phyloP scores from a whole-genome alignment of 2,797 vertebrate species.

The Hydrophis major region DNA sequence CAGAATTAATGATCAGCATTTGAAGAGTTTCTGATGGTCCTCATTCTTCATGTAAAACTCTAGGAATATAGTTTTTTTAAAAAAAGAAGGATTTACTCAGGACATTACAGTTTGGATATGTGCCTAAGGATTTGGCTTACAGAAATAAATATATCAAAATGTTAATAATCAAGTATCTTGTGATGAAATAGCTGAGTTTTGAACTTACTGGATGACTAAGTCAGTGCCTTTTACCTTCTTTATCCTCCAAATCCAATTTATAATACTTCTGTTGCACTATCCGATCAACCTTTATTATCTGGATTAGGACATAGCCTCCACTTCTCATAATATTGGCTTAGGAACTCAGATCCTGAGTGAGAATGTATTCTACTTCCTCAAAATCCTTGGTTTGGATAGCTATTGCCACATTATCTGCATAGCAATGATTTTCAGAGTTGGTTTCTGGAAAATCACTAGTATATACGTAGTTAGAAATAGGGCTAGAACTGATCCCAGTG shows the following conservation, averaged over 20 bases:
- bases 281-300: not conserved
- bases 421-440: too few relatives aligned
- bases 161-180: not conserved
- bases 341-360: too few relatives aligned
- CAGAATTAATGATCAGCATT: not conserved
- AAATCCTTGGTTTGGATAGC: too few relatives aligned
- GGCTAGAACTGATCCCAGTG: too few relatives aligned
- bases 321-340: too few relatives aligned
- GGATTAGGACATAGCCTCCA: too few relatives aligned
- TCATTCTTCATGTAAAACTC: not conserved
- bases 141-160: not conserved
- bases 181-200: not conserved
- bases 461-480: too few relatives aligned
- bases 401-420: too few relatives aligned
- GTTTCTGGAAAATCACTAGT: too few relatives aligned
- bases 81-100: not conserved
- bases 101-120: not conserved
- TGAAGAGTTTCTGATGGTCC: not conserved
- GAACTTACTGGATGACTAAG: not conserved
- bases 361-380: too few relatives aligned
- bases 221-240: too few relatives aligned
- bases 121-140: not conserved
- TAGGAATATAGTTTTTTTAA: not conserved
- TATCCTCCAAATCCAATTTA: too few relatives aligned
- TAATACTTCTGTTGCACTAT: not conserved